Base-by-base conservation (phyloP, 2,888 invertebrate genomes). In the Chrysolina haemoptera region DNA sequence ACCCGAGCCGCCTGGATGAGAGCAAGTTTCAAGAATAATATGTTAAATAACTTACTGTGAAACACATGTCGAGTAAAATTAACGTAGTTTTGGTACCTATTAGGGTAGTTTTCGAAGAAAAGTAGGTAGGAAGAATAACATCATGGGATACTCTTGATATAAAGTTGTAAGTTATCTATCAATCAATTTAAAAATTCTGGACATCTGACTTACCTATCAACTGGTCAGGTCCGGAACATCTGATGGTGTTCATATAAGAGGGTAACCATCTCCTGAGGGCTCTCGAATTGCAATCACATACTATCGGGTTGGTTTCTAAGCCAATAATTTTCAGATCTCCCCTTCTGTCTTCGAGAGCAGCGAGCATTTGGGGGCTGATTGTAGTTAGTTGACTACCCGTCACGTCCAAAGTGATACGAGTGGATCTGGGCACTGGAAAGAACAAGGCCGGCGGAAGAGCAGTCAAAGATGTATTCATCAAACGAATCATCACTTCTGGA, bases 351-450 rank as follows among this genome's bases (percentile, higher is more conserved):
- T 96, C 96, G 35, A 97, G 89, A 5, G 95, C 94, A 3, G 93
- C 92, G 9, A 97, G 87, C 76, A 97, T 89, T 83, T 96, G 96
- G 0, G 94, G 93, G 74, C 94, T 92, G 9, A 97, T 86, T 1
- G 94, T 94, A 0, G 92, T 90, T 53, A 97, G 89, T 85, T 93
- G 93, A 81, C 94, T 96, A 16, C 95, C 95, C 3, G 92, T 90
- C 0, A 97, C 91, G 84, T 96, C 95, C 5, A 97, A 90, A 5
- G 90, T 91, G 41, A 97, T 91, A 77, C 92, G 92, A 0, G 96
- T 95, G 2, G 97, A 97, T 82, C 96, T 91, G 0, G 97, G 97
- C 20, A 97, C 91, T 0, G 97, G 96, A 84, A 96, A 96, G 73
- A 97, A 91, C 22, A 97, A 86, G 0, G 96, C 94, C 5, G 96